Evolutionary conservation across 2,888 invertebrate genomes (phyloP).

Genomic region (Pimpla rufipes): DNA sequence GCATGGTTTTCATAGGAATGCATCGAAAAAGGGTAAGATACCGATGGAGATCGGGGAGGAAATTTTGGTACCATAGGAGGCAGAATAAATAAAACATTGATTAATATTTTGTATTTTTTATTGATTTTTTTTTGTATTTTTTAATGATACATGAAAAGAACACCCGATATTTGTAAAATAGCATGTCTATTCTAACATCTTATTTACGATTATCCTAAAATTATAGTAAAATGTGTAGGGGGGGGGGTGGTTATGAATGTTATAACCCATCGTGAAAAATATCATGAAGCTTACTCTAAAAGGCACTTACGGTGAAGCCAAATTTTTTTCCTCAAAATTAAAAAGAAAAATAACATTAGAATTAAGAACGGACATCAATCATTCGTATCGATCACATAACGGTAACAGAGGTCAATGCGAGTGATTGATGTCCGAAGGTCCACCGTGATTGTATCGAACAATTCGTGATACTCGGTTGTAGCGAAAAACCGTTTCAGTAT

Average conservation of each 20-base stretch:
- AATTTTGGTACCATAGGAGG: not conserved
- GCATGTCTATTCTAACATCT: conserved; percentile 78
- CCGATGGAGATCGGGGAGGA: not conserved
- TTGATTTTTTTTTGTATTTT: conserved; percentile 53
- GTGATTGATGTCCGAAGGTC: conserved; percentile 51
- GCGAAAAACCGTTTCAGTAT: conserved; percentile 50
- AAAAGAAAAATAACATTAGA: conserved; percentile 35
- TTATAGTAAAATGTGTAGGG: conserved; percentile 37
- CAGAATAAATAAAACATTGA: conserved; percentile 2
- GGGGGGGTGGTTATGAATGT: conserved; percentile 47
- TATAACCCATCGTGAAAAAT: conserved; percentile 74
- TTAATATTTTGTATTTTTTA: conserved; percentile 42
- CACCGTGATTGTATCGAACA: conserved; percentile 51
- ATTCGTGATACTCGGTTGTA: conserved; percentile 3
- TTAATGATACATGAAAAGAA: conserved; percentile 65
- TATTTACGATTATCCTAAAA: conserved; percentile 76
- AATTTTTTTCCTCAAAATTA: conserved; percentile 39
- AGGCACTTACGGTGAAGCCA: conserved; percentile 74
- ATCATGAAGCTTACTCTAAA: conserved; percentile 72
- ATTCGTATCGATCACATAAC: conserved; percentile 45
- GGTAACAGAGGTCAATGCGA: conserved; percentile 52
- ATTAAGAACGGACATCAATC: conserved; percentile 45
- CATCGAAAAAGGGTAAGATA: not conserved
- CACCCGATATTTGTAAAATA: conserved; percentile 79
- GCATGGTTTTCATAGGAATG: not conserved